A percentile compares a stretch with the other conserved stretches of the same genome.
These are phyloP conservation scores for Gallinago paraguaiae DNA, from an alignment of 2,113 vertebrate genomes.

Conservation along the genomic window DNA sequence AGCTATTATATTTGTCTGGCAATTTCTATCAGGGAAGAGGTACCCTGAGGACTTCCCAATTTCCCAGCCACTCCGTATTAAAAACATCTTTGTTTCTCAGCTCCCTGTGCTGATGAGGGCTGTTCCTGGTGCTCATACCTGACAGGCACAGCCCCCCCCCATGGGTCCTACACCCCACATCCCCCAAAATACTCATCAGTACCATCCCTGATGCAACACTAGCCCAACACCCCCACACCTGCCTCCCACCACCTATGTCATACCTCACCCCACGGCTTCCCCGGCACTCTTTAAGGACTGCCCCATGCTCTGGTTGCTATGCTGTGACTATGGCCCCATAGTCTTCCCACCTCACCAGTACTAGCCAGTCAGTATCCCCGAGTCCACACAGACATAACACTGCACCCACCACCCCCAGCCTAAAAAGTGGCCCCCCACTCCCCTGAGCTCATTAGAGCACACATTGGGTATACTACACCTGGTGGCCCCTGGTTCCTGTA, in stretches of 20 bases:
- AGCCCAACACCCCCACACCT: background rate
- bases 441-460: background rate
- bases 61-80: background rate
- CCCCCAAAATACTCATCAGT: background rate
- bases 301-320: background rate
- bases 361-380: background rate
- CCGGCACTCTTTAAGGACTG: background rate
- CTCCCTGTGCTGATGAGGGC: background rate
- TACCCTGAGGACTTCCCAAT: background rate
- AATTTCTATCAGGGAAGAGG: background rate
- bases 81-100: background rate
- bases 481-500: background rate
- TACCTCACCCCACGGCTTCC: background rate
- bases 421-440: background rate
- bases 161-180: background rate
- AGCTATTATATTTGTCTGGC: background rate
- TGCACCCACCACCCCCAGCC: background rate
- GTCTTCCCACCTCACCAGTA: background rate
- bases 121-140: background rate
- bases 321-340: background rate
- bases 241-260: background rate
- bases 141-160: accelerated
- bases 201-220: background rate
- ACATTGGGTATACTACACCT: background rate
- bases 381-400: background rate